Evolutionary conservation across 2,888 invertebrate genomes (phyloP).

Genomic region (Leptinotarsa juncta): DNA sequence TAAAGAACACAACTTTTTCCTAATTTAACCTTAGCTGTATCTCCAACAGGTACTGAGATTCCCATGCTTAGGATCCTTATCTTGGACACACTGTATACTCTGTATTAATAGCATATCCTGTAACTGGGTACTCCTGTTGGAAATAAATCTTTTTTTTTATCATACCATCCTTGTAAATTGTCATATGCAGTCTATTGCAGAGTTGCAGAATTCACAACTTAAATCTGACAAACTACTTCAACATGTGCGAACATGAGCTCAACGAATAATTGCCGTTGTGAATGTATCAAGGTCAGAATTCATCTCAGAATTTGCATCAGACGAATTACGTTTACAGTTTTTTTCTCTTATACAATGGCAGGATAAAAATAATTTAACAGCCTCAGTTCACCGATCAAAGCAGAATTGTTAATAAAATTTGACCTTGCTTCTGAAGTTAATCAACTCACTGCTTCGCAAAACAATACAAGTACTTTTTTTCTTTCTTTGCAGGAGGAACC

Average conservation of each 20-base stretch:
- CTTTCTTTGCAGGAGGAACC: conserved; percentile 30
- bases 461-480: conserved; percentile 20
- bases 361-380: conserved; percentile 11
- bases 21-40: no score
- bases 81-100: no score
- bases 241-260: not conserved
- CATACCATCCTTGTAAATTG: not conserved
- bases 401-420: not conserved
- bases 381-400: not conserved
- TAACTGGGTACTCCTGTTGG: no score
- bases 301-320: conserved; percentile 3
- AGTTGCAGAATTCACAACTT: no score
- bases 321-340: not conserved
- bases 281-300: not conserved
- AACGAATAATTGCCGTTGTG: not conserved
- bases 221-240: not conserved
- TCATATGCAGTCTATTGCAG: not conserved
- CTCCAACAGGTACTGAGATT: no score
- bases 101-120: no score
- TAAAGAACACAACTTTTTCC: no score
- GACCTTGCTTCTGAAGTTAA: conserved; percentile 6
- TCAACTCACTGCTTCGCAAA: not conserved
- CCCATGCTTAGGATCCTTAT: no score
- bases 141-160: no score
- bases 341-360: not conserved